These are phyloP conservation scores for Rhodinocichla rosea DNA, from an alignment of 2,113 vertebrate species.

Conservation along the genomic window DNA sequence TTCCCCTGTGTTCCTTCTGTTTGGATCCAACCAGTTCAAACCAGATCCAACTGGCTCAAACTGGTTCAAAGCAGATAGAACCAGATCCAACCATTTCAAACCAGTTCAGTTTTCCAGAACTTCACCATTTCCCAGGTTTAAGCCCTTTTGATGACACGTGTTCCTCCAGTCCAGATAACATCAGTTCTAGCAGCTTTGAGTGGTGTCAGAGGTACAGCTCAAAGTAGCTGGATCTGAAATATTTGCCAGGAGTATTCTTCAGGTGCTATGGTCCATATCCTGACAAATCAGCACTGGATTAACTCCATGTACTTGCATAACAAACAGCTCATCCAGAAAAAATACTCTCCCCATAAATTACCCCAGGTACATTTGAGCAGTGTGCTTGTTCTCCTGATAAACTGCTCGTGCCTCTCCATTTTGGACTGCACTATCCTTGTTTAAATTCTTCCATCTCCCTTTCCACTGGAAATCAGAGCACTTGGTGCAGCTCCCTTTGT, in stretches of 20 bases:
- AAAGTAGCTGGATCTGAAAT: neutral
- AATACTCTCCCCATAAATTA: neutral
- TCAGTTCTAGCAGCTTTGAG: neutral
- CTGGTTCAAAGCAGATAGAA: neutral
- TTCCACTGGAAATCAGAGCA: neutral
- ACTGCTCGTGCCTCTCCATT: neutral
- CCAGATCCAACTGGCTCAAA: neutral
- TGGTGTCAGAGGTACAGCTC: neutral
- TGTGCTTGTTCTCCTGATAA: neutral
- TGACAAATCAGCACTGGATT: neutral
- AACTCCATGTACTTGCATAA: neutral
- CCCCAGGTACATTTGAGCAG: neutral
- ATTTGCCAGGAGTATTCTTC: slow-evolving; percentile 22
- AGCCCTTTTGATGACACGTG: fast-evolving
- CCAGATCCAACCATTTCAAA: neutral
- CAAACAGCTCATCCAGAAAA: neutral
- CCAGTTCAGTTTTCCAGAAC: neutral
- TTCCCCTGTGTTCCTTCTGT: neutral
- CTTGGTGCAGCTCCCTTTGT: neutral
- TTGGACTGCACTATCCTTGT: neutral
- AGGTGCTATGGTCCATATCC: neutral
- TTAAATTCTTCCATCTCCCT: neutral
- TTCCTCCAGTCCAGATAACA: neutral
- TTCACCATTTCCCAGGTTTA: neutral
- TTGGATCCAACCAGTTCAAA: neutral